Conservation (phyloP, 2,113 vertebrate genomes). For the Macquaria ambigua region DNA sequence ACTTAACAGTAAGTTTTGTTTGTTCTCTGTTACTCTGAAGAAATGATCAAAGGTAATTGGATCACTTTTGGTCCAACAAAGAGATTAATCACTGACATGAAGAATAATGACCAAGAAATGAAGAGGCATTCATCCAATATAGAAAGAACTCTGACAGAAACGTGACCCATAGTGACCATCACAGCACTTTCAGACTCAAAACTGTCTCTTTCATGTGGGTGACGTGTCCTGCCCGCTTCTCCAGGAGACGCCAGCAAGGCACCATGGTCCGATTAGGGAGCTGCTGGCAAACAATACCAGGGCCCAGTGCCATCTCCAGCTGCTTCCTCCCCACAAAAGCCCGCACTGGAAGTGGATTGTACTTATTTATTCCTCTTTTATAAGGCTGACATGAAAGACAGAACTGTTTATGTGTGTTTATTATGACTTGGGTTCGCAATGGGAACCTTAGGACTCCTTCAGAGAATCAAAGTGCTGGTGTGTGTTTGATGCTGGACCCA, state of each 20-base stretch:
- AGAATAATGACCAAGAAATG: conserved; percentile 2
- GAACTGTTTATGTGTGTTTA: conserved; percentile 73
- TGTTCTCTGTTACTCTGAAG: conserved; percentile 33
- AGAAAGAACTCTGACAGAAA: conserved; percentile 20
- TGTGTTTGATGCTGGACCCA: conserved; percentile 57
- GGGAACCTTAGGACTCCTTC: conserved; percentile 53
- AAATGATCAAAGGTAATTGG: conserved; percentile 40
- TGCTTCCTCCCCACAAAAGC: conserved; percentile 77
- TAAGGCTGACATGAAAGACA: conserved; percentile 71
- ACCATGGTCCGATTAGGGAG: conserved; percentile 64
- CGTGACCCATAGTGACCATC: conserved; percentile 23
- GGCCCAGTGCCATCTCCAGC: conserved; percentile 77
- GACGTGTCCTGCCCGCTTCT: conserved; percentile 53
- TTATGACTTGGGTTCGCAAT: conserved; percentile 66
- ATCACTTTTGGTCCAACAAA: conserved; percentile 15
- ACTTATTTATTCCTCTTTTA: conserved; percentile 75
- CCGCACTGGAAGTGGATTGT: conserved; percentile 64
- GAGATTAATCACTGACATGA: conserved; percentile 23
- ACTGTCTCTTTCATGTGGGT: conserved; percentile 44
- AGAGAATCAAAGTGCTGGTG: conserved; percentile 62
- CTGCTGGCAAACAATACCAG: conserved; percentile 77
- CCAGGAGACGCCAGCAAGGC: conserved; percentile 54
- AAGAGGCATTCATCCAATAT: conserved; percentile 3
- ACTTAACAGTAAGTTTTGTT: conserved; percentile 15
- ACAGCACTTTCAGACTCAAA: conserved; percentile 7